Percentiles rank a stretch among this genome's conserved stretches.
Conservation (phyloP, 2,113 vertebrate species). For the Acinonyx jubatus region DNA sequence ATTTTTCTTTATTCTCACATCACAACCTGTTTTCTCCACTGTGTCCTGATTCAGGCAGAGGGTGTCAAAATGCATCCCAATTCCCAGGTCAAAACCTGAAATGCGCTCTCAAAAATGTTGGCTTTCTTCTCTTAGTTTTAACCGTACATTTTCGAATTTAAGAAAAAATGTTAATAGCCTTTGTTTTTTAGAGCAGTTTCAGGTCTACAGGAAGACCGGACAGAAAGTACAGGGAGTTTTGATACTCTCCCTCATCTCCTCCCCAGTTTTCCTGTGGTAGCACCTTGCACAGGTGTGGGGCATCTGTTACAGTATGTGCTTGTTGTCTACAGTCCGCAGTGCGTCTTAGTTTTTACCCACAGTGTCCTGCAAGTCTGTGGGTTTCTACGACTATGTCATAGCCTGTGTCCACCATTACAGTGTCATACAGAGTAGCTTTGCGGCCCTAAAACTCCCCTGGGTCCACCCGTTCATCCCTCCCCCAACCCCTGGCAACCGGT, state of each 20-base stretch:
- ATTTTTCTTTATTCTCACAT: neutral
- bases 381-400: neutral
- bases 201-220: neutral
- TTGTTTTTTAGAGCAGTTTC: neutral
- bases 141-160: neutral
- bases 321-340: accelerated
- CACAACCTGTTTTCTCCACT: accelerated
- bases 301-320: accelerated
- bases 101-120: too few species aligned
- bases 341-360: accelerated
- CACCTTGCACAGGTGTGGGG: accelerated
- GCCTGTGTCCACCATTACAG: accelerated
- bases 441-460: neutral
- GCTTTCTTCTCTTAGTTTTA: neutral
- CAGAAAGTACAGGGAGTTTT: neutral
- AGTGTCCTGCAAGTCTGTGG: neutral
- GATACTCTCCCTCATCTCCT: too few species aligned
- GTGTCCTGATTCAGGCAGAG: neutral
- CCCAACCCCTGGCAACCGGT: too few species aligned
- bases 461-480: neutral
- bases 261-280: accelerated
- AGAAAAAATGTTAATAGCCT: too few species aligned
- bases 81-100: neutral
- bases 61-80: accelerated
- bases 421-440: accelerated